Evolutionary conservation across 2,888 invertebrate genomes (phyloP).

Genomic region (Sipha maydis): DNA sequence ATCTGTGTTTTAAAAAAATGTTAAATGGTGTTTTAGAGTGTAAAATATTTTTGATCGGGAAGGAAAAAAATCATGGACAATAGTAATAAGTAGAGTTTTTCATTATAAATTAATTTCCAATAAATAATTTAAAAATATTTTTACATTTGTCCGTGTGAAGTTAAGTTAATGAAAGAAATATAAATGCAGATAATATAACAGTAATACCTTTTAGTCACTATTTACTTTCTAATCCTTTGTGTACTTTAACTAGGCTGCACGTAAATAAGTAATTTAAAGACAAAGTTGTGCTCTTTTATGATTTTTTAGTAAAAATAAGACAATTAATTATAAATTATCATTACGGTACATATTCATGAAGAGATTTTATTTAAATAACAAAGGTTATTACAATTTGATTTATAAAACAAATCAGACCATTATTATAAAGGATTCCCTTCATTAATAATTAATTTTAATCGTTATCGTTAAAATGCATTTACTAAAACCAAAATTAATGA

Average conservation of each 20-base stretch:
- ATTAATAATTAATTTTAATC: slow-evolving; percentile 37
- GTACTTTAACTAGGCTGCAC: background rate
- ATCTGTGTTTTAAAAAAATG: no score
- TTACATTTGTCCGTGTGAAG: background rate
- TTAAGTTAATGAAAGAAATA: background rate
- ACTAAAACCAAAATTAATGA: slow-evolving; percentile 12
- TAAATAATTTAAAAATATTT: background rate
- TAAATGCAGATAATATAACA: background rate
- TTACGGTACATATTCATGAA: background rate
- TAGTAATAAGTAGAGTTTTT: background rate
- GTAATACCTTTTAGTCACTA: background rate
- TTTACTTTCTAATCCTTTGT: background rate
- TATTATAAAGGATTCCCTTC: background rate
- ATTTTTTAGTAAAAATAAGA: slow-evolving; percentile 5
- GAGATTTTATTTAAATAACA: slow-evolving; percentile 22
- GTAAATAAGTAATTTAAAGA: slow-evolving; percentile 3
- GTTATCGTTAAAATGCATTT: slow-evolving; percentile 42
- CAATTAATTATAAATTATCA: slow-evolving; percentile 38
- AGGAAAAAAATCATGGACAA: no score
- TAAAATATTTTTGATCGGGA: no score
- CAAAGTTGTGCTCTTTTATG: background rate
- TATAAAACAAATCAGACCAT: background rate
- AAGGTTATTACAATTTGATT: slow-evolving; percentile 15
- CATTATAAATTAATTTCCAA: background rate
- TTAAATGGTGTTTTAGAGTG: no score